phyloP scores from a whole-genome alignment of 1,140 invertebrate genomes.

The Telenomus remus region DNA sequence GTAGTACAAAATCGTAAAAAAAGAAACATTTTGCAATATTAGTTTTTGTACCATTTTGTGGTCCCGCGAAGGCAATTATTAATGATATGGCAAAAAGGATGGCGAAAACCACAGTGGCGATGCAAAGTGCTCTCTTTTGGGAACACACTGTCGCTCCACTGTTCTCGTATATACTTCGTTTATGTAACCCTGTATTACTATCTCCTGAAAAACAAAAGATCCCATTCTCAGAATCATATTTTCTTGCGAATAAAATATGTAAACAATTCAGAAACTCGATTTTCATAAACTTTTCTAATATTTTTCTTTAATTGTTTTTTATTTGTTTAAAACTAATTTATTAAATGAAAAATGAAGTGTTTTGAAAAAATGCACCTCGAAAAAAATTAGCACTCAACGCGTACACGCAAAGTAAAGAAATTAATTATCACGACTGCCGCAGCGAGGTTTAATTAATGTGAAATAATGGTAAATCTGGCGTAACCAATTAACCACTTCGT shows the following conservation, averaged over 20 bases:
- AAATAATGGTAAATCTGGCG: constrained; percentile 27
- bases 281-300: too few species aligned
- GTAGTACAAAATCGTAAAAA: too few species aligned
- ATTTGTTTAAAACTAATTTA: too few species aligned
- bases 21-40: too few species aligned
- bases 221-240: too few species aligned
- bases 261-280: too few species aligned
- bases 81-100: constrained; percentile 88
- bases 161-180: constrained; percentile 84
- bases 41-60: constrained; percentile 78
- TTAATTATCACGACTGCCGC: background rate
- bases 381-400: background rate
- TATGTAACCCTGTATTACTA: constrained; percentile 80
- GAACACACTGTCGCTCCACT: constrained; percentile 90
- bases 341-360: too few species aligned
- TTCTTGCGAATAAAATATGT: too few species aligned
- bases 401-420: background rate
- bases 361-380: too few species aligned
- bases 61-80: constrained; percentile 92
- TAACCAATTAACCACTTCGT: constrained; percentile 38
- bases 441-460: constrained; percentile 26
- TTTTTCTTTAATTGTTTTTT: too few species aligned
- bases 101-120: constrained; percentile 85
- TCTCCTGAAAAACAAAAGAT: constrained; percentile 77
- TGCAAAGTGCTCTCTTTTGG: constrained; percentile 86